Evolutionary conservation across 2,113 vertebrate species (phyloP), one percentile per base, ranked within the genome.

Genomic region (Calidris pygmaea): DNA sequence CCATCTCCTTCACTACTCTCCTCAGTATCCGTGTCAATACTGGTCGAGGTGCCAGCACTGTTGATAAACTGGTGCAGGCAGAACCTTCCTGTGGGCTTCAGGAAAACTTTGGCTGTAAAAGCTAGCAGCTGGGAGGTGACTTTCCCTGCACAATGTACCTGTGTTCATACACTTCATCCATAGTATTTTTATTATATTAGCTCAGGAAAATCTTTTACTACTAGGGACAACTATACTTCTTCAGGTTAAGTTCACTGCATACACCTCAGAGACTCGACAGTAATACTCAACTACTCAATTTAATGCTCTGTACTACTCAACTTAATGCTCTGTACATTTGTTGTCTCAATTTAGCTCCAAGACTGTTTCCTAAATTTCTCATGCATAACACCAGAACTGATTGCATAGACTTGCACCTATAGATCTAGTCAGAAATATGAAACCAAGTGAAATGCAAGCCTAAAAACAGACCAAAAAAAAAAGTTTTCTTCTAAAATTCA

Each of bases 1-100:
- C 16, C 9, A 14, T 41, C 34, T 60, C 8, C n/a, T 80, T 59
- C 48, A 71, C 6, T n/a, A 18, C 21, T 53, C 80, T 84, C 27
- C 34, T 47, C n/a, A 60, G 17, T 74, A 56, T 56, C 29, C 0
- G 0, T 81, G 27, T 32, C 47, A 39, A n/a, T 47, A 43, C 12
- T 35, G 47, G 12, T 48, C 0, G 0, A 65, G 47, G 6, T 12
- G 7, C 17, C n/a, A 87, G 12, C 14, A 10, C 15, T 27, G 34
- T 14, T 50, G 32, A 39, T 81, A 24, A 41, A 6, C 14, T 68
- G 32, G 15, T 43, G 10, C 29, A 52, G 18, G 20, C 3, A 91
- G 39, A 95, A 55, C 30, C 23, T 43, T 79, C 30, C 43, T 65
- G 7, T 35, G 23, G 5, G 5, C 32, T 63, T 75, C 52, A 63